Evolutionary conservation across 2,113 vertebrate species (phyloP), one percentile per base, ranked within the genome.

Genomic region (Hydrochoerus hydrochaeris): DNA sequence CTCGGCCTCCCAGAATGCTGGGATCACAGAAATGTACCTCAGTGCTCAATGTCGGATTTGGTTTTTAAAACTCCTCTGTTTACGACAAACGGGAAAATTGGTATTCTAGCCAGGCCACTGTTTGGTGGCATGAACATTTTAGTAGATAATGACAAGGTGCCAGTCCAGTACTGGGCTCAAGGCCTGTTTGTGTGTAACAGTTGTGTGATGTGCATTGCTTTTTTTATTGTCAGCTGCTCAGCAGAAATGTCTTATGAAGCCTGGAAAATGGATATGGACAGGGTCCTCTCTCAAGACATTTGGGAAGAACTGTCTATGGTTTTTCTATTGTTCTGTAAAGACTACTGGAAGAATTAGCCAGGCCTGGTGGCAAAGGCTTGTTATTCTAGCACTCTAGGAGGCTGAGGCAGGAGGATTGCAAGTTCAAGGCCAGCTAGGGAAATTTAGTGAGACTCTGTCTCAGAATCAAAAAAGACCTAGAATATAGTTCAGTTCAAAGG

Each of bases 121-220:
- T 20, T n/a, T 28, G 78, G 57, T 9, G 5, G 14, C 20, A 7
- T 20, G 49, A 38, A 20, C 6, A 32, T 5, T 41, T 17, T 58
- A 52, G 0, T 2, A 65, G 24, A 3, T 24, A 17, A 16, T 0
- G 1, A 26, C 7, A 12, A 44, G 35, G 26, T 1, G 0, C 13
- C 11, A 7, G 49, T 3, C 71, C 10, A 1, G 60, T 1, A 24
- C 44, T 6, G 19, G 19, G 78, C 17, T 57, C 22, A 0, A 2
- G 65, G 41, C 11, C 19, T 3, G 60, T 5, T 7, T 1, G 3
- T 2, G 5, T 14, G 85, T 22, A 0, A 13, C 3, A 38, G n/a
- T 24, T n/a, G 26, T n/a, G 41, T 5, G 11, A 1, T 11, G 10
- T 0, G 1, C 4, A 0, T 32, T 16, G 46, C 5, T 19, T 46